Base-by-base conservation (phyloP, 1,140 invertebrate genomes). In the Drosophila pallidifrons region DNA sequence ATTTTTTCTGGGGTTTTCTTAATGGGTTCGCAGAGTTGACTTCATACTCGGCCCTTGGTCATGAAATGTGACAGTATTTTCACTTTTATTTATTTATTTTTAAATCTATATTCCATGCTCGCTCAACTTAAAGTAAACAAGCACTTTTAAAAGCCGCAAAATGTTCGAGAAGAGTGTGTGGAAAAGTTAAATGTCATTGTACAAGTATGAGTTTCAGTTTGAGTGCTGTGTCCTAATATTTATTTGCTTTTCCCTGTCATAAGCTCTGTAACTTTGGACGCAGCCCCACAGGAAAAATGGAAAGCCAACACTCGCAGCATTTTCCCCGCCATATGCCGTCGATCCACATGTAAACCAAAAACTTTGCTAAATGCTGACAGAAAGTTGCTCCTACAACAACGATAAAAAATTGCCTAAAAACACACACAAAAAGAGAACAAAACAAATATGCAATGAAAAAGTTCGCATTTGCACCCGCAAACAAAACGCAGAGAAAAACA, bases 361-460 rank as follows among this genome's bases (percentile, higher is more conserved):
- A 83, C 81, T 85, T 72, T 82, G 32, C 66, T 81, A 85, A 85
- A 85, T 85, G 77, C 66, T 74, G 76, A 45, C 75, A 30, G 30
- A 80, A 87, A 88, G 69, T 88, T 80, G 35, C 49, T 74, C 76
- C 68, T 68, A 60, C 60, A 64, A 58, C 35, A 55, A 61, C 15
- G 10, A 28, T 35, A 65, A 87, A 81, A 81, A 68, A 55, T 32
- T 47, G 38, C 25, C n/a, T 16, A 69, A 69, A 72, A 75, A 43
- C 16, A 8, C 20, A 65, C 63, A 82, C 49, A 66, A 38, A 38
- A 57, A 41, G 46, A 75, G 20, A 25, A 32, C 30, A 32, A 8
- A 76, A 5, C 7, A 76, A 80, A 80, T 72, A 55, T 66, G 55
- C 46, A 57, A 55, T 47, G 68, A 71, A 79, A 86, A 75, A 66